These are phyloP conservation scores for Gymnothorax javanicus DNA, from an alignment of 2,797 vertebrate genomes.

Conservation along the genomic window DNA sequence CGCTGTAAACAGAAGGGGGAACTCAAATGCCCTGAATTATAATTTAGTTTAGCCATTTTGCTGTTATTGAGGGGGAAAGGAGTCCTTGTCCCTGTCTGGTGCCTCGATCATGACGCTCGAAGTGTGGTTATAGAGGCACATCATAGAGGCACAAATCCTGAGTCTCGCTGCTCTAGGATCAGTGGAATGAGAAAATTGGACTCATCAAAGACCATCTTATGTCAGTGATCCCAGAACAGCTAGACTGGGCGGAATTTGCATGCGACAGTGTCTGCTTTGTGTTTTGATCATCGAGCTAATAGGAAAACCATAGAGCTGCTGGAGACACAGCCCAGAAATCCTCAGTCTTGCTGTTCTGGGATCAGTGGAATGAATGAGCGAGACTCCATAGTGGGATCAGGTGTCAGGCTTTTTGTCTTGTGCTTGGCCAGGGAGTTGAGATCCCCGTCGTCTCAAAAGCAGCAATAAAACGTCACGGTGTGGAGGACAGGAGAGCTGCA, in stretches of 20 bases:
- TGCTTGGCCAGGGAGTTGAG: conserved; percentile 7
- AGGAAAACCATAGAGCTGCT: conserved; percentile 27
- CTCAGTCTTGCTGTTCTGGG: conserved; percentile 25
- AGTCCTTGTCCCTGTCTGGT: too few relatives aligned
- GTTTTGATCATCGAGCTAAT: conserved; percentile 23
- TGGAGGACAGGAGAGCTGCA: background rate
- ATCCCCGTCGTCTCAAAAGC: background rate
- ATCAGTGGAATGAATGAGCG: conserved; percentile 25
- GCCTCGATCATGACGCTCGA: too few relatives aligned
- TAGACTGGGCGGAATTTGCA: too few relatives aligned
- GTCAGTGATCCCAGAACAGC: too few relatives aligned
- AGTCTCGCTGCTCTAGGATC: too few relatives aligned
- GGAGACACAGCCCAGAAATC: background rate
- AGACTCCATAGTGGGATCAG: conserved; percentile 24
- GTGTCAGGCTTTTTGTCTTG: conserved; percentile 34
- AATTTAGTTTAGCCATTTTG: background rate
- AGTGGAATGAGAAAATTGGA: too few relatives aligned
- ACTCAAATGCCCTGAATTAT: background rate
- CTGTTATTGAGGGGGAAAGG: too few relatives aligned
- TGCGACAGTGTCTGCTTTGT: too few relatives aligned
- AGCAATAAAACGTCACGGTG: background rate
- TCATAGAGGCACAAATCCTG: too few relatives aligned
- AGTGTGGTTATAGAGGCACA: too few relatives aligned
- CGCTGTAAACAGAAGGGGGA: background rate
- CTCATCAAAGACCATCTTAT: too few relatives aligned